A percentile compares a stretch with the other conserved stretches of the same genome.
These are phyloP conservation scores for Plagodis dolabraria DNA, from an alignment of 2,888 invertebrate species.

Conservation along the genomic window DNA sequence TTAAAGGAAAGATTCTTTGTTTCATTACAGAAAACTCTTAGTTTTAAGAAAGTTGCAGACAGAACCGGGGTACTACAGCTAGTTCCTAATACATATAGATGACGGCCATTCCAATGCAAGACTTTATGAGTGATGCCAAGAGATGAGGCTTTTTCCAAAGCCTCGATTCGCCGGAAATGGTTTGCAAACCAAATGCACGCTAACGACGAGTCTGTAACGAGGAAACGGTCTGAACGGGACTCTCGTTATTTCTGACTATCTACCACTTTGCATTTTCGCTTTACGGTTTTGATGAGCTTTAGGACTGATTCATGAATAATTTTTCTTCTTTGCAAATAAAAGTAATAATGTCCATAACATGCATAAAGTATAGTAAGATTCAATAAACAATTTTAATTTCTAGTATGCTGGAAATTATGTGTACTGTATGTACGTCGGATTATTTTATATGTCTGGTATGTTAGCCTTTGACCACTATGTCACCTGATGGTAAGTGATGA, in stretches of 20 bases:
- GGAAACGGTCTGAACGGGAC: background rate
- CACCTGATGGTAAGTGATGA: no score
- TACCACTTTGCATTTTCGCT: background rate
- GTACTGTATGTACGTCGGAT: no score
- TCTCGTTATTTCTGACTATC: background rate
- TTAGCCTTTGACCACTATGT: no score
- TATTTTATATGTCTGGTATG: no score
- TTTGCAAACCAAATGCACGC: conserved; percentile 34
- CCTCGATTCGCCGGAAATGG: conserved; percentile 23
- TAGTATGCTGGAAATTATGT: no score
- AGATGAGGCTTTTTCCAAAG: conserved; percentile 9
- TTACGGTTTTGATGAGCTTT: background rate
- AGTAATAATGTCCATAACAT: no score
- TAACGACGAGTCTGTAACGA: conserved; percentile 22
- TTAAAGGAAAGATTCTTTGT: no score
- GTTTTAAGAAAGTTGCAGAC: background rate
- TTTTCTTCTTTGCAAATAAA: no score
- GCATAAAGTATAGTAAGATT: no score
- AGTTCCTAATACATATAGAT: conserved; percentile 5
- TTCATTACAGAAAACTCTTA: no score
- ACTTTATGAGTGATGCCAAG: conserved; percentile 26
- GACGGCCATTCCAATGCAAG: conserved; percentile 10
- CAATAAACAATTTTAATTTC: no score
- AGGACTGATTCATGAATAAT: no score
- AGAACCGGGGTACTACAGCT: background rate